A percentile compares a stretch with the other conserved stretches of the same genome.
Conservation (phyloP, 64 coral and sea anemone genomes). For the Dendronephthya gigantea region DNA sequence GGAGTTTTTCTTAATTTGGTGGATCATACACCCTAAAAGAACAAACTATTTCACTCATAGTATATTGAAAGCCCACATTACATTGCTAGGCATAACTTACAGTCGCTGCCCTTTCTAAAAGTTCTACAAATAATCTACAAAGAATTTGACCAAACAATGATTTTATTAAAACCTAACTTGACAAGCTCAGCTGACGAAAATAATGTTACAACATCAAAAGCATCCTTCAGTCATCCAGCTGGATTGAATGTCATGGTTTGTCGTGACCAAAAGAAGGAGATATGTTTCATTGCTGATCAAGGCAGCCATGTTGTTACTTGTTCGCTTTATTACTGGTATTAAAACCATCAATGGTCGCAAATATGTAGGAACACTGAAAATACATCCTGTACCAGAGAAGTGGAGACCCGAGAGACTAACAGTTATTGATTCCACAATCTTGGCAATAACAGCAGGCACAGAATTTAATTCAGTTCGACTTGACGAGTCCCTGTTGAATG, state of each 20-base stretch:
- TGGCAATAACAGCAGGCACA: conserved; percentile 25
- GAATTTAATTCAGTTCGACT: not conserved
- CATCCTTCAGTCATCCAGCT: conserved; percentile 23
- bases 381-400: not conserved
- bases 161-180: not conserved
- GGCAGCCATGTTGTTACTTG: conserved; percentile 16
- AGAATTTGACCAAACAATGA: no score
- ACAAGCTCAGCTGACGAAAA: conserved; percentile 2
- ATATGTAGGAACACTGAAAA: conserved; percentile 26
- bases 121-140: no score
- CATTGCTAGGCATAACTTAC: no score
- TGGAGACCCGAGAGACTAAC: conserved; percentile 28
- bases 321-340: conserved; percentile 16
- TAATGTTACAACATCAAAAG: not conserved
- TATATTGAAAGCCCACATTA: no score
- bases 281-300: conserved; percentile 27
- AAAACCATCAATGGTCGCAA: conserved; percentile 1
- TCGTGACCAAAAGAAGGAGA: not conserved
- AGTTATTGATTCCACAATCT: not conserved
- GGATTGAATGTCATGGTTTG: conserved; percentile 19
- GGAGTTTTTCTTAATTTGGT: no score
- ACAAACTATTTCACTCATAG: no score
- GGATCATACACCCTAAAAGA: no score
- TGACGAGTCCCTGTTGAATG: conserved; percentile 21
- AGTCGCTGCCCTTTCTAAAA: no score